Percentiles rank a stretch among this genome's conserved stretches.
Evolutionary conservation across 2,113 vertebrate species (phyloP).

Genomic region (Eublepharis macularius): DNA sequence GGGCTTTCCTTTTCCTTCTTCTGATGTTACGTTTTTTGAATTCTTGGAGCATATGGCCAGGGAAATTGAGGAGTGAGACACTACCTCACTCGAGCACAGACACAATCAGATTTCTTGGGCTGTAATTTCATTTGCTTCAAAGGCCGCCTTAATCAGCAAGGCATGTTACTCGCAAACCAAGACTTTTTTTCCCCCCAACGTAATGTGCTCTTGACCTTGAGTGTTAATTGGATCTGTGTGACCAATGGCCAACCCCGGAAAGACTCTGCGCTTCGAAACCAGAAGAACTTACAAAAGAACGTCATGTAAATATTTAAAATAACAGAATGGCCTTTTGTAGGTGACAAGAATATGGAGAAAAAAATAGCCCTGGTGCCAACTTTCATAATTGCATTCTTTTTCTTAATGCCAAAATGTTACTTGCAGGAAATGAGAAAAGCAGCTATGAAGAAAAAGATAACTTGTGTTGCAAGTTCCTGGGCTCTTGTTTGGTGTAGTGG

Average conservation of each 20-base stretch:
- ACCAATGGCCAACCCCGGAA: background rate
- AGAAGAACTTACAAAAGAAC: slow-evolving; percentile 30
- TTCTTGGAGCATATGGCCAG: slow-evolving; percentile 67
- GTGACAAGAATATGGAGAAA: background rate
- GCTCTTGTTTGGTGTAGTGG: too few relatives aligned
- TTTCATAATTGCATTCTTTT: background rate
- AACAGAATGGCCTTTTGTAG: background rate
- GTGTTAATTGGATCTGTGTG: slow-evolving; percentile 63
- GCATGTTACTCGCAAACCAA: slow-evolving; percentile 69
- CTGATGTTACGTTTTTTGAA: slow-evolving; percentile 63
- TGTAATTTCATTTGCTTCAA: slow-evolving; percentile 79
- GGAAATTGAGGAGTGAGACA: slow-evolving; percentile 77
- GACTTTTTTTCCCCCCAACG: slow-evolving; percentile 44
- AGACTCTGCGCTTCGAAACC: slow-evolving; percentile 8
- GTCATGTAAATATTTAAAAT: background rate
- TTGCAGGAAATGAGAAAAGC: background rate
- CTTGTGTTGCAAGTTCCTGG: background rate
- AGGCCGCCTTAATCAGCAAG: slow-evolving; percentile 67
- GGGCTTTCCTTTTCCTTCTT: slow-evolving; percentile 72
- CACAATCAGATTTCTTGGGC: slow-evolving; percentile 71
- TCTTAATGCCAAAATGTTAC: accelerated
- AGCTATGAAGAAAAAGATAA: background rate
- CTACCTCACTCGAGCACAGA: slow-evolving; percentile 75
- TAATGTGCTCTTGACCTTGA: slow-evolving; percentile 69
- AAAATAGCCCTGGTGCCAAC: background rate